phyloP scores from a whole-genome alignment of 2,797 vertebrate genomes.

The Chelonia mydas region DNA sequence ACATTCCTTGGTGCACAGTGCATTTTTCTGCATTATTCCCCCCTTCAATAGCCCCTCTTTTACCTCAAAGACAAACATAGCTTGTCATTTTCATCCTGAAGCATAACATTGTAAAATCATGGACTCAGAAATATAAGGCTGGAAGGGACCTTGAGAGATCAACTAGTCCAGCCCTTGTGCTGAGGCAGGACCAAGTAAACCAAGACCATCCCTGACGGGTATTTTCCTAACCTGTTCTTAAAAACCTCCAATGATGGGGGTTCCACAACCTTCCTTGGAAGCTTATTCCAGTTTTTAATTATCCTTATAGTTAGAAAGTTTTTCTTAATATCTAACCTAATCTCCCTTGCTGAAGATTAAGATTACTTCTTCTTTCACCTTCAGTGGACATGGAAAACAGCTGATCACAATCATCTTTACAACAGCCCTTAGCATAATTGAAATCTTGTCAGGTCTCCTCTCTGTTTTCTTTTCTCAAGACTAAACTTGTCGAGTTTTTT shows the following conservation, averaged over 20 bases:
- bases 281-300: not conserved
- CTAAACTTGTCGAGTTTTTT: not conserved
- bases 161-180: not conserved
- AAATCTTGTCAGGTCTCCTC: not conserved
- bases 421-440: not conserved
- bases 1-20: not conserved
- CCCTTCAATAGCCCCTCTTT: conserved; percentile 34
- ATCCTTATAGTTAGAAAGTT: not conserved
- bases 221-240: not conserved
- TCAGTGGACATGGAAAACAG: not conserved
- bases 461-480: not conserved
- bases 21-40: not conserved
- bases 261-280: not conserved
- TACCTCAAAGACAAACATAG: conserved; percentile 43
- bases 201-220: not conserved
- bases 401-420: not conserved
- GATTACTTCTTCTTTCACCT: not conserved
- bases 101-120: not conserved
- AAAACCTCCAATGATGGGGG: not conserved
- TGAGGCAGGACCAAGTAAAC: not conserved
- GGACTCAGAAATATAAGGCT: not conserved
- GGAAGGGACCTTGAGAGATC: not conserved
- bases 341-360: not conserved
- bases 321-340: not conserved
- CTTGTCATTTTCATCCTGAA: conserved; percentile 17